Percentiles rank a stretch among this genome's conserved stretches.
Evolutionary conservation across 2,888 invertebrate species (phyloP).

Genomic region (Linnaemya vulpina): DNA sequence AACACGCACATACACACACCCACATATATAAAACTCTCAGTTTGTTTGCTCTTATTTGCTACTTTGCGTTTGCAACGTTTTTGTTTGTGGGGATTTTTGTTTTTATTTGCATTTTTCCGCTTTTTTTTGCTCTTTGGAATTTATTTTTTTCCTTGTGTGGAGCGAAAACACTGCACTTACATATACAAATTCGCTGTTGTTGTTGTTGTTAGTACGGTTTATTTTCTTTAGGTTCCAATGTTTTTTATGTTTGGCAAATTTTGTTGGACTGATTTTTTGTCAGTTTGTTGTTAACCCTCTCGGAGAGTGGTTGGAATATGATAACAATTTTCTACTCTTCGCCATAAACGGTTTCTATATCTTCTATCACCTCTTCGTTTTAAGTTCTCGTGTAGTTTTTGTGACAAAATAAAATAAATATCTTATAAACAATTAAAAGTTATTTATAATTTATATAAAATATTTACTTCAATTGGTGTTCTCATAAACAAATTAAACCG

Average conservation of each 20-base stretch:
- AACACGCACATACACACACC: not conserved
- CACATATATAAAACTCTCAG: not conserved
- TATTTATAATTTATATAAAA: not conserved
- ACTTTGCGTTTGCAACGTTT: not conserved
- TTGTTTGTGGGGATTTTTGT: not conserved
- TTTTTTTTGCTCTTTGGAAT: constrained; percentile 1
- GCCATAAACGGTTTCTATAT: constrained; percentile 28
- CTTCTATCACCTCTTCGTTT: constrained; percentile 26
- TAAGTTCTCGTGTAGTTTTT: not conserved
- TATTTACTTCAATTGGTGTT: not conserved
- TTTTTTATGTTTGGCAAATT: constrained; percentile 5
- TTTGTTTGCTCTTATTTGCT: constrained; percentile 2
- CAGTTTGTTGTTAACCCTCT: constrained; percentile 58
- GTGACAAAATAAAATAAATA: not conserved
- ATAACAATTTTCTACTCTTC: constrained; percentile 10
- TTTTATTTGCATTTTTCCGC: constrained; percentile 2
- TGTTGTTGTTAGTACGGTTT: constrained; percentile 20
- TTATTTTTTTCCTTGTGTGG: constrained; percentile 23
- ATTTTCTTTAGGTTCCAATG: not conserved
- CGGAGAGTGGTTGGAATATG: constrained; percentile 31
- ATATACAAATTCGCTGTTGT: constrained; percentile 1
- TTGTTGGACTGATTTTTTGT: not conserved
- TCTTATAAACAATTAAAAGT: not conserved
- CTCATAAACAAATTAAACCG: not conserved
- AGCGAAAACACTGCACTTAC: constrained; percentile 34